Evolutionary conservation across 2,888 invertebrate genomes (phyloP), one percentile per base, ranked within the genome.

Genomic region (Platypus cylindrus): DNA sequence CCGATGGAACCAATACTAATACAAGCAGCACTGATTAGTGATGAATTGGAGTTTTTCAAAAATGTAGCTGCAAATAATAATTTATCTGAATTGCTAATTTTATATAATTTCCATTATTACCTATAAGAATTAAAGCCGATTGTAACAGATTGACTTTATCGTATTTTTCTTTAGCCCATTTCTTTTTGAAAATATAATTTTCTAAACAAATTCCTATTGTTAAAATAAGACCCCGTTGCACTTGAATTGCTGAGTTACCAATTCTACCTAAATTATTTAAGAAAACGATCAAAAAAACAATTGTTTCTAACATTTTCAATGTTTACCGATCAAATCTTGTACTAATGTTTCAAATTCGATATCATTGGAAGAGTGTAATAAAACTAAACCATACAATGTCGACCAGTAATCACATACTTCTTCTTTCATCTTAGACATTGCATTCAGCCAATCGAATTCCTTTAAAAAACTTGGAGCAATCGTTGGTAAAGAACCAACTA

Each of bases 191-290:
- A 16, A 82, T 66, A 54, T 73, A 76, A 28, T 78, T 62, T 55
- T 82, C 81, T 37, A 83, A 69, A 43, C 77, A 66, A 56, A 77
- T 73, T 5, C 82, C 76, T 29, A 84, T 62, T 5, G 79, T 78
- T 30, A 81, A 55, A 36, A 86, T 55, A 38, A 79, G 77, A 0
- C 90, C 90, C n/a, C n/a, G 48, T n/a, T n/a, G n/a, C n/a, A n/a
- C n/a, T n/a, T n/a, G n/a, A n/a, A n/a, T n/a, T 87, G 85, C 51
- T 84, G 84, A 3, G 71, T 62, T 56, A 85, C 84, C 37, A 84
- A 56, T 62, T 55, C 70, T 65, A 40, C 59, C 58, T 38, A 20
- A 18, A 40, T n/a, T n/a, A n/a, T n/a, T n/a, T n/a, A n/a, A 23
- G 23, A 11, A 27, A 20, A 15, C 9, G 15, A 25, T 25, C 11